Conservation (phyloP, 2,113 vertebrate species). For the Myrmecobius fasciatus region DNA sequence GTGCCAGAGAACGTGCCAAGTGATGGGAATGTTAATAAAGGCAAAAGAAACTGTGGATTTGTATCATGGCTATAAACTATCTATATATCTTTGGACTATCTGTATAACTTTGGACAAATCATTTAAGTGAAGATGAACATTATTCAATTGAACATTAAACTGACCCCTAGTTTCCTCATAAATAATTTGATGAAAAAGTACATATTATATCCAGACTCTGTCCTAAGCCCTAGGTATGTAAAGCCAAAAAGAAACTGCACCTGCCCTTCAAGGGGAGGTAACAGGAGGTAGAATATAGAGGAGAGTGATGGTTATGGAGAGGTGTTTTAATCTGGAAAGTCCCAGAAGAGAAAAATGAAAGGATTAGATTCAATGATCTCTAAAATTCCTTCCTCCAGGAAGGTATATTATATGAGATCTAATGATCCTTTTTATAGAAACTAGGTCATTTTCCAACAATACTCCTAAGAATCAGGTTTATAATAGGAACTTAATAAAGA, state of each 20-base stretch:
- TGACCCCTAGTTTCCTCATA: background rate
- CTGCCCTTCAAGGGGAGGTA: background rate
- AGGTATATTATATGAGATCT: too few relatives aligned
- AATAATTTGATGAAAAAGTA: background rate
- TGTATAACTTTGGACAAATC: background rate
- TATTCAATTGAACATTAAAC: too few relatives aligned
- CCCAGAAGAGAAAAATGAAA: background rate
- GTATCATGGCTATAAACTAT: background rate
- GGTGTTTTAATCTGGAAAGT: background rate
- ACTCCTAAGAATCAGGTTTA: background rate
- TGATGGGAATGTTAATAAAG: background rate
- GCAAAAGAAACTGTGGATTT: background rate
- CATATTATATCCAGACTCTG: background rate
- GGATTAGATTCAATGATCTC: background rate
- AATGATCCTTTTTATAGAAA: background rate
- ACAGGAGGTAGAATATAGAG: too few relatives aligned
- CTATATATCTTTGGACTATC: too few relatives aligned
- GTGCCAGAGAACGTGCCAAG: background rate
- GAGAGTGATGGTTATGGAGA: too few relatives aligned
- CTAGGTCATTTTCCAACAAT: background rate
- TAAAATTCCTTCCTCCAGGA: background rate
- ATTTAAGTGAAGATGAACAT: background rate
- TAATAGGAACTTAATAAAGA: background rate
- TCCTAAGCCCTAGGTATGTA: too few relatives aligned
- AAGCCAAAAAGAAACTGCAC: background rate